Evolutionary conservation across 2,113 vertebrate species (phyloP).

Genomic region (Eolophus roseicapilla): DNA sequence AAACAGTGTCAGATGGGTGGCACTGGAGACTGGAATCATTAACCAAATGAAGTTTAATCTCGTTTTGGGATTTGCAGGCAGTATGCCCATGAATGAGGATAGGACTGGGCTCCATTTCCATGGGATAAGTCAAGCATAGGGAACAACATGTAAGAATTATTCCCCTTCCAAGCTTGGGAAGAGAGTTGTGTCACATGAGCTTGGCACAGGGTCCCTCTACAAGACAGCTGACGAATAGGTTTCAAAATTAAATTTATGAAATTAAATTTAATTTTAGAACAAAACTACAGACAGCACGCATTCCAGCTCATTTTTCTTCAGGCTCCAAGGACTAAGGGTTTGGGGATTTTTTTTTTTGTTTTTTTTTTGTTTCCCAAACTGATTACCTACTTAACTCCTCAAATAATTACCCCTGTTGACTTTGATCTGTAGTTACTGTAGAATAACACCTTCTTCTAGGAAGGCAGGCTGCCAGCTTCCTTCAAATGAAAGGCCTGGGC

Average conservation of each 20-base stretch:
- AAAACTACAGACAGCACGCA: background rate
- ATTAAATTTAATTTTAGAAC: conserved; percentile 53
- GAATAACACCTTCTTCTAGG: conserved; percentile 48
- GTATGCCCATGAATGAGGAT: background rate
- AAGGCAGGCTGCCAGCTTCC: conserved; percentile 53
- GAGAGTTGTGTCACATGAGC: background rate
- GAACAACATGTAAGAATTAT: background rate
- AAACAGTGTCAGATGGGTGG: background rate
- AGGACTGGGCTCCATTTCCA: background rate
- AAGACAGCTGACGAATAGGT: conserved; percentile 29
- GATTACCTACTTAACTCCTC: conserved; percentile 43
- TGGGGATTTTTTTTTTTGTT: background rate
- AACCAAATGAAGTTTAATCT: background rate
- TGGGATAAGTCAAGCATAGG: background rate
- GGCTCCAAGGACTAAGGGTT: conserved; percentile 15
- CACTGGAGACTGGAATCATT: background rate
- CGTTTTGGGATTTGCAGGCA: background rate
- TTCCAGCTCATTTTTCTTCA: conserved; percentile 50
- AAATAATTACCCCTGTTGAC: conserved; percentile 61
- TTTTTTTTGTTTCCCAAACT: conserved; percentile 50
- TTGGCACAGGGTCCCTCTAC: background rate
- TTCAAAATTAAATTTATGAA: conserved; percentile 52
- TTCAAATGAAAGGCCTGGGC: conserved; percentile 36
- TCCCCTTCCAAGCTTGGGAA: background rate
- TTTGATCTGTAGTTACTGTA: conserved; percentile 54